These are phyloP conservation scores for Ascidia mentula DNA, from an alignment of 23 tunicate genomes.

Conservation along the genomic window DNA sequence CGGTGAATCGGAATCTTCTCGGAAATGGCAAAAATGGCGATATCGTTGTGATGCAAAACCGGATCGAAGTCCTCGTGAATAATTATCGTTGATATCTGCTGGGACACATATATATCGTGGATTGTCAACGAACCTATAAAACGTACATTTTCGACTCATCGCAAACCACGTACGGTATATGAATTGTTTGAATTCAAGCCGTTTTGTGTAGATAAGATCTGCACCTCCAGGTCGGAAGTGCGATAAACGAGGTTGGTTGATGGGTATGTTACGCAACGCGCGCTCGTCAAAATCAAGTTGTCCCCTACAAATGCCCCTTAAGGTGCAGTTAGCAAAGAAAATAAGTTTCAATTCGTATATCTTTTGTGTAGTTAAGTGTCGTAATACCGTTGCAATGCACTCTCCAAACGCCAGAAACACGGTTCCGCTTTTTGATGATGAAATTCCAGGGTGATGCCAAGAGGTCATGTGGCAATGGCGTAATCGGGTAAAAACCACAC, in stretches of 20 bases:
- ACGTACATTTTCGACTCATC: no score
- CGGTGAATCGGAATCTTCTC: neutral
- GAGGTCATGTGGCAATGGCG: no score
- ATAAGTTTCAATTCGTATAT: neutral
- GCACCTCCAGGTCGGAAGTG: neutral
- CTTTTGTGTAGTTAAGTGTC: neutral
- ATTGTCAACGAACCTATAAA: no score
- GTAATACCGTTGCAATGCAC: neutral
- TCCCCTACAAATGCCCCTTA: neutral
- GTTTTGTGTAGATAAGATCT: neutral
- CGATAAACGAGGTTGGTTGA: slow-evolving; percentile 2
- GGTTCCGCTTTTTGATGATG: neutral
- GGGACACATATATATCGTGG: no score
- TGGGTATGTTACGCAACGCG: neutral
- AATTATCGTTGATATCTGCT: neutral
- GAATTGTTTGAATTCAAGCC: neutral
- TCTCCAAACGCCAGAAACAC: neutral
- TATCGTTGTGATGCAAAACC: neutral
- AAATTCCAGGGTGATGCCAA: no score
- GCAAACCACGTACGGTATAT: neutral
- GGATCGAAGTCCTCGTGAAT: neutral
- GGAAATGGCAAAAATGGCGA: neutral
- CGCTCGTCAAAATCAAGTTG: neutral
- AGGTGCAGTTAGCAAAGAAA: neutral
- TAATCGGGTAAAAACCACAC: no score